Percentiles rank a stretch among this genome's conserved stretches.
Conservation (phyloP, 2,888 invertebrate species). For the Aphelenchoides bicaudatus region DNA sequence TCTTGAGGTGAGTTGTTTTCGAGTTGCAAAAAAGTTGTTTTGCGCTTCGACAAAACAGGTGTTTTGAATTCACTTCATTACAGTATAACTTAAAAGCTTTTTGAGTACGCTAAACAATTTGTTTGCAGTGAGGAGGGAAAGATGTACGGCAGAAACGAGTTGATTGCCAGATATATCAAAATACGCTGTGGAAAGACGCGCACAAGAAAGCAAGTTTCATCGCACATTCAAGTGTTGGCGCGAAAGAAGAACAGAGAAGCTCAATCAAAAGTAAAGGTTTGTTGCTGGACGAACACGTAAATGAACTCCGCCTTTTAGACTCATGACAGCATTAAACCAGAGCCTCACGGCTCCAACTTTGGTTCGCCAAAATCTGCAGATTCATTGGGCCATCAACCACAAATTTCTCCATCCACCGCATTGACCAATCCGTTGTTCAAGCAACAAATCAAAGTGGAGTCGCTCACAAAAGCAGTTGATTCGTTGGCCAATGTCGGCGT, state of each 20-base stretch:
- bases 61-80: no score
- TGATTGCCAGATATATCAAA: constrained; percentile 99
- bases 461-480: constrained; percentile 17
- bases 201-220: constrained; percentile 98
- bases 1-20: no score
- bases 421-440: background rate
- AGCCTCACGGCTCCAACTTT: constrained; percentile 11
- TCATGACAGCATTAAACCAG: constrained; percentile 9
- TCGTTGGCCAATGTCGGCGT: no score
- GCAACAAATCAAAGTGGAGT: background rate
- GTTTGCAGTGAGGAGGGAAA: constrained; percentile 95
- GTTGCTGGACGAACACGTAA: background rate
- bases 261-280: constrained; percentile 88
- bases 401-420: background rate
- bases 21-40: no score
- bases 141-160: constrained; percentile 92
- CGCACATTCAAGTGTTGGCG: constrained; percentile 98
- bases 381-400: background rate
- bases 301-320: background rate
- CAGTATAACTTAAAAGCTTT: no score
- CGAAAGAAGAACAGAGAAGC: constrained; percentile 95
- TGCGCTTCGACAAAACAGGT: no score
- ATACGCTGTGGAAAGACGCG: constrained; percentile 97
- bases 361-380: background rate
- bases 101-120: no score